These are phyloP conservation scores for Megathymus violae DNA, from an alignment of 1,140 invertebrate species.

Conservation along the genomic window DNA sequence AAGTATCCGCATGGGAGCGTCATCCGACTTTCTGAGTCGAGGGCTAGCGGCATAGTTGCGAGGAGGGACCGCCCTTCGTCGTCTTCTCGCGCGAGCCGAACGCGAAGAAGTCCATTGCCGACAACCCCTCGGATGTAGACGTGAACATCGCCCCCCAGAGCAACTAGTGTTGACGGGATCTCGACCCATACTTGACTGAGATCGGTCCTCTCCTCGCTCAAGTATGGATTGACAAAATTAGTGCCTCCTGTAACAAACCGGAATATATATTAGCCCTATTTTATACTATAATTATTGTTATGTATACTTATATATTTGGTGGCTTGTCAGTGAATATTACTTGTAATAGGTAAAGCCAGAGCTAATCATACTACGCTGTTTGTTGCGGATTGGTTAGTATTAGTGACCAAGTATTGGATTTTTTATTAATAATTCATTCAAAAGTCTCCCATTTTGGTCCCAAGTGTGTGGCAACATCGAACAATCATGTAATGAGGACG, in stretches of 20 bases:
- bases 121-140: constrained; percentile 81
- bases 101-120: constrained; percentile 57
- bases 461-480: too few relatives aligned
- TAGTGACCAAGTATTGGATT: too few relatives aligned
- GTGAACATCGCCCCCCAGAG: constrained; percentile 87
- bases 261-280: too few relatives aligned
- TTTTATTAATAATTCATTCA: too few relatives aligned
- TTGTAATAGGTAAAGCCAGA: too few relatives aligned
- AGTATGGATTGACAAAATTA: constrained; percentile 68
- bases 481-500: too few relatives aligned
- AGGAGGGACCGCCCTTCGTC: constrained; percentile 86
- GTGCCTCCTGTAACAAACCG: constrained; percentile 59
- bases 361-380: too few relatives aligned
- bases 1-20: constrained; percentile 89
- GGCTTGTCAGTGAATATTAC: too few relatives aligned
- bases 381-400: too few relatives aligned
- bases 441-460: too few relatives aligned
- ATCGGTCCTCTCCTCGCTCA: constrained; percentile 60
- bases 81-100: constrained; percentile 76
- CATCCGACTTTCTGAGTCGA: constrained; percentile 79
- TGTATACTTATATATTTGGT: too few relatives aligned
- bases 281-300: too few relatives aligned
- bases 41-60: constrained; percentile 86
- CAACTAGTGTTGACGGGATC: constrained; percentile 85
- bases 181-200: constrained; percentile 81